Evolutionary conservation across 2,113 vertebrate species (phyloP).

Genomic region (Pagrus major): DNA sequence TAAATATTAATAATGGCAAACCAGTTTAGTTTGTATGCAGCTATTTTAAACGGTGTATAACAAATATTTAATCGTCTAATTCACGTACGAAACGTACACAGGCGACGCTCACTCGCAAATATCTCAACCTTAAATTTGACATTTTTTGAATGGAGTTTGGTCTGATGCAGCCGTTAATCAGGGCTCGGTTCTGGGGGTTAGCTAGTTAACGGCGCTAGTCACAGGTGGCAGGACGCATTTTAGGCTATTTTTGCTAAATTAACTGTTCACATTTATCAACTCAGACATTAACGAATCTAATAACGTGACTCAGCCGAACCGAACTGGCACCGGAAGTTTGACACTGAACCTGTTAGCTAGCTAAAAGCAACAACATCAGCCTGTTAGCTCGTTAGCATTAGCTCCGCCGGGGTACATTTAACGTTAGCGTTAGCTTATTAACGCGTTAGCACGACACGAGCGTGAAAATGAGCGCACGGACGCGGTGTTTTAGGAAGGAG

Average conservation of each 20-base stretch:
- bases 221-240: background rate
- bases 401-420: background rate
- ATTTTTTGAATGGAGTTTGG: background rate
- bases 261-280: too few species aligned
- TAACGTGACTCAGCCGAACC: background rate
- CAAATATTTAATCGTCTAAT: background rate
- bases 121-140: background rate
- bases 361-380: constrained; percentile 1
- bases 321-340: background rate
- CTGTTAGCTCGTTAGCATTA: background rate
- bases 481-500: too few species aligned
- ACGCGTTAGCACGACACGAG: background rate
- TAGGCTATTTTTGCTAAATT: background rate
- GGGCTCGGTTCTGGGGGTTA: background rate
- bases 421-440: background rate
- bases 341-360: constrained; percentile 17
- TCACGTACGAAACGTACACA: background rate
- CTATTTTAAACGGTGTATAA: too few species aligned
- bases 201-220: background rate
- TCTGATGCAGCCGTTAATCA: rapidly evolving
- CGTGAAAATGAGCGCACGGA: background rate
- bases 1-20: rapidly evolving
- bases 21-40: background rate
- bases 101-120: background rate
- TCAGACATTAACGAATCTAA: background rate